Percentiles rank a stretch among this genome's conserved stretches.
Conservation (phyloP, 2,113 vertebrate species). For the Formicarius rufipectus region DNA sequence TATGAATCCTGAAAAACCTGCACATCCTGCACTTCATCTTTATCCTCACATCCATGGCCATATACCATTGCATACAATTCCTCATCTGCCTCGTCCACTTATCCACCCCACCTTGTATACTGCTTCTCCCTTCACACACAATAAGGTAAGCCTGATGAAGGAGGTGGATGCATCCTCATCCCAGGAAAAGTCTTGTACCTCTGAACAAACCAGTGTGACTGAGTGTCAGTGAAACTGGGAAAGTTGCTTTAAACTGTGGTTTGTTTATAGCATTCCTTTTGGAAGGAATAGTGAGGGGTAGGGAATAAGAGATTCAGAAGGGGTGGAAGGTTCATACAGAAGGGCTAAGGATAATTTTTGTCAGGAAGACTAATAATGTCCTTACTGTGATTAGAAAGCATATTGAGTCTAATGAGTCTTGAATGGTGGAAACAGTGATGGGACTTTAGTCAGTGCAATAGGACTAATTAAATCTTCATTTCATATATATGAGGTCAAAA, state of each 20-base stretch:
- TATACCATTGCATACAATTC: conserved; percentile 90
- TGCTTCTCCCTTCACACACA: conserved; percentile 92
- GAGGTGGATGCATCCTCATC: not conserved
- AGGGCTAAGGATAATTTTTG: not conserved
- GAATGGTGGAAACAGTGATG: not conserved
- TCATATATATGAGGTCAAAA: not conserved
- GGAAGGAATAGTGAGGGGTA: not conserved
- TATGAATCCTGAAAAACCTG: conserved; percentile 87
- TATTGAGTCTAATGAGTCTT: not conserved
- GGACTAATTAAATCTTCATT: not conserved
- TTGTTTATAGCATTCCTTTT: not conserved
- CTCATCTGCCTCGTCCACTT: conserved; percentile 88
- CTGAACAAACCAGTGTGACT: not conserved
- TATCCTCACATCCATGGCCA: conserved; percentile 99
- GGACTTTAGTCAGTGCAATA: not conserved
- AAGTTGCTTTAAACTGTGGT: not conserved
- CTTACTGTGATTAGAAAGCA: not conserved
- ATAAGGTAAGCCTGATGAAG: conserved; percentile 81
- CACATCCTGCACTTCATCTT: conserved; percentile 93
- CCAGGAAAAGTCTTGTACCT: not conserved
- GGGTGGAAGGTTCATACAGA: not conserved
- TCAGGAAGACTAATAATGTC: not conserved
- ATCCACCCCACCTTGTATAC: conserved; percentile 93
- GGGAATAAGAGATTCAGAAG: not conserved
- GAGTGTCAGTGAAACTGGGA: not conserved